These are phyloP conservation scores for Chauna torquata DNA, from an alignment of 2,113 vertebrate genomes.

Conservation along the genomic window DNA sequence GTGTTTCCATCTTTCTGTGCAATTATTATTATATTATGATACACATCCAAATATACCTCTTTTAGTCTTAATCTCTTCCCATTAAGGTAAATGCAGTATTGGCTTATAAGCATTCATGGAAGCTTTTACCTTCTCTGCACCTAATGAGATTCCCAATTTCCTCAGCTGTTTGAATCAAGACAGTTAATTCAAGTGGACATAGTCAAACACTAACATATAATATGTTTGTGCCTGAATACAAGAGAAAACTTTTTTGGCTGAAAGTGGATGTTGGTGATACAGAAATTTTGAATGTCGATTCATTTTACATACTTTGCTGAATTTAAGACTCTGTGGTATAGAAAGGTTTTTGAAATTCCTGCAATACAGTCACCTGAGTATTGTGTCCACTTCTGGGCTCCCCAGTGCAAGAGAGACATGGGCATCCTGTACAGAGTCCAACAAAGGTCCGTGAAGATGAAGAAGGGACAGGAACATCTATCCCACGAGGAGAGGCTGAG, in stretches of 20 bases:
- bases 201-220: neutral
- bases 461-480: neutral
- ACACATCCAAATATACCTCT: neutral
- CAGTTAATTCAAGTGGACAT: neutral
- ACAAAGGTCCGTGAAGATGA: rapidly evolving
- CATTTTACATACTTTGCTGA: neutral
- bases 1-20: neutral
- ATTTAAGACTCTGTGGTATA: neutral
- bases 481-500: neutral
- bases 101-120: neutral
- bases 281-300: neutral
- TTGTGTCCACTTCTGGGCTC: neutral
- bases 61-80: neutral
- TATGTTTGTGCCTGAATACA: neutral
- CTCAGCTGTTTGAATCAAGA: neutral
- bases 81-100: neutral
- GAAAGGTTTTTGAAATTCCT: neutral
- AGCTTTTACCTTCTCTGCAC: neutral
- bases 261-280: rapidly evolving
- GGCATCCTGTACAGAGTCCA: neutral
- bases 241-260: neutral
- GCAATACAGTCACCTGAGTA: rapidly evolving
- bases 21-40: neutral
- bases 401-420: neutral
- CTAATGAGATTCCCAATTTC: neutral